Evolutionary conservation across 2,113 vertebrate species (phyloP).

Genomic region (Actenoides lindsayi): DNA sequence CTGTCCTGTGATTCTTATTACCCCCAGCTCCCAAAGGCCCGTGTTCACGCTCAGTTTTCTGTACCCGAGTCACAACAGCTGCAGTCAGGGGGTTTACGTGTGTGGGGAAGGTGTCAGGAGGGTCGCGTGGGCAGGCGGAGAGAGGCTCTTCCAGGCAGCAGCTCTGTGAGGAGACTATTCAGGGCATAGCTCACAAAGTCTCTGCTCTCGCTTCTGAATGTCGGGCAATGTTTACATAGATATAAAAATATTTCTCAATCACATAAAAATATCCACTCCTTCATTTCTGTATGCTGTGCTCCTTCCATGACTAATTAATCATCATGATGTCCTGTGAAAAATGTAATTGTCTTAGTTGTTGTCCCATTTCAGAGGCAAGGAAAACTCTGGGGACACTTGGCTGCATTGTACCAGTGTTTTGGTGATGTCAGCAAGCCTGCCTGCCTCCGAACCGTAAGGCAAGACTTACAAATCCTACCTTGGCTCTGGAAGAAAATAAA

Average conservation of each 20-base stretch:
- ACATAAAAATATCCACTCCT: constrained; percentile 17
- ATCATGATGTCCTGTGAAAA: constrained; percentile 15
- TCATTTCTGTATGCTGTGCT: constrained; percentile 7
- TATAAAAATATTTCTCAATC: constrained; percentile 40
- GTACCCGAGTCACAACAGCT: background rate
- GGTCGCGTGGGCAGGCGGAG: rapidly evolving
- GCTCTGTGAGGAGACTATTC: background rate
- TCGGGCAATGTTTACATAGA: background rate
- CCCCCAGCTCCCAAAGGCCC: background rate
- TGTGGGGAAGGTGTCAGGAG: background rate
- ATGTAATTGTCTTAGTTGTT: constrained; percentile 34
- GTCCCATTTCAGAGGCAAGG: constrained; percentile 19
- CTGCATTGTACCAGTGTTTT: background rate
- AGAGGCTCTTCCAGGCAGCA: background rate
- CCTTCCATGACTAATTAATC: constrained; percentile 11
- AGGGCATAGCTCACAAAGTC: background rate
- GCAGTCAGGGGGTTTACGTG: background rate
- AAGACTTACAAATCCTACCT: background rate
- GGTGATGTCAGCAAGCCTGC: background rate
- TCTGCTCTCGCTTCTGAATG: background rate
- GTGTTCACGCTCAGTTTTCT: background rate
- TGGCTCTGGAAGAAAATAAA: background rate
- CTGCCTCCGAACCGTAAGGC: background rate
- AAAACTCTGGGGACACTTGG: background rate
- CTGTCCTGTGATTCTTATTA: background rate